Percentiles rank a stretch among this genome's conserved stretches.
Evolutionary conservation across 2,888 invertebrate species (phyloP).

Genomic region (Dastarcus helophoroides): DNA sequence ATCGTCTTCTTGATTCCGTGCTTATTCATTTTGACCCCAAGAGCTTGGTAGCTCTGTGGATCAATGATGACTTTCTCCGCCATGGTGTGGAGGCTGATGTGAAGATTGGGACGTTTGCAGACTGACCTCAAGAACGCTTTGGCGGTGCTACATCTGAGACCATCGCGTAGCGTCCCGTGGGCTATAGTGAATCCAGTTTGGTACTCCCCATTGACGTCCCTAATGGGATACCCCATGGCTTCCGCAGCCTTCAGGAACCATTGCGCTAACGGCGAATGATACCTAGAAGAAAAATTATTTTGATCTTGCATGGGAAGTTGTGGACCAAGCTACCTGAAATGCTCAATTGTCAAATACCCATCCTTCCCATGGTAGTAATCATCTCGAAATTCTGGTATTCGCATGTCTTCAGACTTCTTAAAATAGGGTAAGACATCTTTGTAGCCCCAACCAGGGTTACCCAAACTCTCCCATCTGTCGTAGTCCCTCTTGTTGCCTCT

Average conservation of each 20-base stretch:
- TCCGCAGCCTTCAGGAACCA: slow-evolving; percentile 58
- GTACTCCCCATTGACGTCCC: slow-evolving; percentile 65
- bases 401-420: slow-evolving; percentile 67
- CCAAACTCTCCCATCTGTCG: slow-evolving; percentile 69
- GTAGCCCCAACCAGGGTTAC: slow-evolving; percentile 71
- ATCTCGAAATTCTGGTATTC: slow-evolving; percentile 47
- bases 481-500: slow-evolving; percentile 77
- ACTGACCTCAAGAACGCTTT: slow-evolving; percentile 68
- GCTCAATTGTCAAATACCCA: slow-evolving; percentile 63
- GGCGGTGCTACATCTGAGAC: slow-evolving; percentile 71
- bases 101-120: slow-evolving; percentile 56
- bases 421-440: slow-evolving; percentile 64
- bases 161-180: slow-evolving; percentile 66
- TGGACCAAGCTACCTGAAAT: slow-evolving; percentile 43
- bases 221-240: slow-evolving; percentile 56
- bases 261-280: slow-evolving; percentile 55
- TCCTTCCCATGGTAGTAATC: slow-evolving; percentile 57
- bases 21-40: slow-evolving; percentile 53
- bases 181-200: slow-evolving; percentile 71
- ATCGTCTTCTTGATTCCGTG: slow-evolving; percentile 40
- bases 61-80: slow-evolving; percentile 59
- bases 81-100: slow-evolving; percentile 56
- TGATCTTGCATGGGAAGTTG: not conserved
- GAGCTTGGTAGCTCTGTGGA: slow-evolving; percentile 45
- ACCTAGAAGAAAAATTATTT: slow-evolving; percentile 29